A percentile compares a stretch with the other conserved stretches of the same genome.
Evolutionary conservation across 2,797 vertebrate genomes (phyloP).

Genomic region (Lagocephalus sceleratus): DNA sequence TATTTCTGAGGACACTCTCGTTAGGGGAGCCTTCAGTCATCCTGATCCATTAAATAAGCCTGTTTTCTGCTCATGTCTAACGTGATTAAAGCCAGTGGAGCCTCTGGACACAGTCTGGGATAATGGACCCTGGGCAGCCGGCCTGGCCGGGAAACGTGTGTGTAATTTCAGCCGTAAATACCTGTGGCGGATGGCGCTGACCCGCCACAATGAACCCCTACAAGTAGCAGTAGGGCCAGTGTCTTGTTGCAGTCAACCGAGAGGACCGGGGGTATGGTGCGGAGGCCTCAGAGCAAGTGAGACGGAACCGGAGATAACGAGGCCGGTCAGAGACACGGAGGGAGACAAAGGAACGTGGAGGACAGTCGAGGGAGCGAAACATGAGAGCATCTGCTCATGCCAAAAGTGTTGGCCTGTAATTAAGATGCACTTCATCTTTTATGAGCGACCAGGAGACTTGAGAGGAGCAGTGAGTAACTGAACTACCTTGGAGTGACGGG

Average conservation of each 20-base stretch:
- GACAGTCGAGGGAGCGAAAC: constrained; percentile 29
- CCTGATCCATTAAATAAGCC: not conserved
- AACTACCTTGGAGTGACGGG: not conserved
- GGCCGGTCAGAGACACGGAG: constrained; percentile 7
- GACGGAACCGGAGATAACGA: constrained; percentile 46
- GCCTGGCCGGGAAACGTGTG: constrained; percentile 43
- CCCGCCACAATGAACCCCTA: constrained; percentile 63
- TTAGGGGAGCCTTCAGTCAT: not conserved
- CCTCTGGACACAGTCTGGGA: constrained; percentile 27
- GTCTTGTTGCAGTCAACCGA: constrained; percentile 71
- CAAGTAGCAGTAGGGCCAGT: constrained; percentile 66
- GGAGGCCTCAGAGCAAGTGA: constrained; percentile 44
- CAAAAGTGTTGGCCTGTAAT: constrained; percentile 63
- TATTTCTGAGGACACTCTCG: constrained; percentile 14
- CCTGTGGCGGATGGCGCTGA: constrained; percentile 61
- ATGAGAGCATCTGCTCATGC: constrained; percentile 28
- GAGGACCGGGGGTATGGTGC: constrained; percentile 45
- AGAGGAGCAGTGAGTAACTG: constrained; percentile 26
- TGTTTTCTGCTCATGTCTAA: constrained; percentile 35
- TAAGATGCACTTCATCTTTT: constrained; percentile 70
- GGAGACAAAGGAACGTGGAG: constrained; percentile 10
- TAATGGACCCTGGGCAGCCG: constrained; percentile 33
- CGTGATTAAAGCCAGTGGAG: constrained; percentile 43
- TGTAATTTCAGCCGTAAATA: constrained; percentile 73
- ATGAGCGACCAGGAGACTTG: constrained; percentile 53